Evolutionary conservation across 2,113 vertebrate genomes (phyloP), one percentile per base, ranked within the genome.

Genomic region (Lamprotornis superbus): DNA sequence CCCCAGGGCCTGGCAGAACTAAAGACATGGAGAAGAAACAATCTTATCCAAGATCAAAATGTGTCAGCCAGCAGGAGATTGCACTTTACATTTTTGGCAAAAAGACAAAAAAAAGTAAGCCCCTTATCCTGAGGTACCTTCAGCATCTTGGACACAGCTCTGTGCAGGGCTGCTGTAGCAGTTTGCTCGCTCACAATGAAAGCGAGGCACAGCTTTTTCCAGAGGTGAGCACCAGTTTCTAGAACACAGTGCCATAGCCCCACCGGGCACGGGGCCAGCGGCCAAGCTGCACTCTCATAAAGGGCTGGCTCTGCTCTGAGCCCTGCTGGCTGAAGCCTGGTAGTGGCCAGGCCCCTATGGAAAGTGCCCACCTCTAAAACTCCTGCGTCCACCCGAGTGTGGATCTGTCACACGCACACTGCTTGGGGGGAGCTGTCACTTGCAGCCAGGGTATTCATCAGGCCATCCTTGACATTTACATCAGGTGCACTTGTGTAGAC

Each of bases 361-460:
- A 40, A 6, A n/a, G 21, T 0, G 25, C 2, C 30, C 10, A 4
- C 33, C 37, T 22, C 14, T 1, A 3, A 19, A 71, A 35, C 47
- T 25, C 19, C 56, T 2, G 4, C 7, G 0, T 0, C 5, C 31
- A 5, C 21, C 20, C 52, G 15, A 61, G 4, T 3, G 35, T 8
- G 24, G 14, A 3, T 9, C 35, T 71, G 33, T 13, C 70, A 35
- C 49, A 77, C 17, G 2, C 39, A 63, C 24, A 7, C 37, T 33
- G 42, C 39, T 37, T 39, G 33, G 20, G 24, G 60, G 13, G 13
- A 90, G 69, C 56, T 60, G 64, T 4, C 57, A 31, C 21, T 4
- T 17, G 42, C 67, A 64, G 57, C 14, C 70, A 49, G 30, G 12
- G 30, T 3, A 31, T 14, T 64, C 55, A 44, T 15, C 9, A 24